Conservation (phyloP, 1,140 invertebrate species). For the Oryzaephilus surinamensis region DNA sequence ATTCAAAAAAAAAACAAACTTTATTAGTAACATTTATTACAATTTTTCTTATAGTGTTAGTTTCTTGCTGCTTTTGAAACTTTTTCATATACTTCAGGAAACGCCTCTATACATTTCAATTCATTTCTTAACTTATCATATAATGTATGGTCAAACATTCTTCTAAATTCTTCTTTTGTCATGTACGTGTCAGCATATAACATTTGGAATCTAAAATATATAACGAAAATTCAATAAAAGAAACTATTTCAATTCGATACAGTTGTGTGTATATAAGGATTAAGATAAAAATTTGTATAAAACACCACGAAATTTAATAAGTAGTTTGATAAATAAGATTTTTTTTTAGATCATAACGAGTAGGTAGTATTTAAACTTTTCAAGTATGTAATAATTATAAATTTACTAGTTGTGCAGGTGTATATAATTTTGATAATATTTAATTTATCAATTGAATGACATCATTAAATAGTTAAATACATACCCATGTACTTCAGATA, state of each 20-base stretch:
- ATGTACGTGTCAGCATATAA: constrained; percentile 75
- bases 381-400: too few species aligned
- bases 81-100: constrained; percentile 77
- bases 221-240: background rate
- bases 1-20: too few species aligned
- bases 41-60: too few species aligned
- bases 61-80: too few species aligned
- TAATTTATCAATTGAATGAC: too few species aligned
- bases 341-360: background rate
- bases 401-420: too few species aligned
- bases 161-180: constrained; percentile 62
- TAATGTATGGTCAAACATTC: constrained; percentile 71
- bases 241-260: constrained; percentile 4
- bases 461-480: too few species aligned
- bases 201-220: constrained; percentile 58
- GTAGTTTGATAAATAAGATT: background rate
- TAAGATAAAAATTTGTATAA: too few species aligned
- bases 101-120: constrained; percentile 54
- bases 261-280: too few species aligned
- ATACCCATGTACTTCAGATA: constrained; percentile 55
- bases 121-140: constrained; percentile 59
- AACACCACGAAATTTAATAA: constrained; percentile 1
- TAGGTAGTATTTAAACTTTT: too few species aligned
- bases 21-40: too few species aligned
- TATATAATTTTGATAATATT: too few species aligned